These are phyloP conservation scores for Metopia argyrocephala DNA, from an alignment of 2,888 invertebrate genomes.

Conservation along the genomic window DNA sequence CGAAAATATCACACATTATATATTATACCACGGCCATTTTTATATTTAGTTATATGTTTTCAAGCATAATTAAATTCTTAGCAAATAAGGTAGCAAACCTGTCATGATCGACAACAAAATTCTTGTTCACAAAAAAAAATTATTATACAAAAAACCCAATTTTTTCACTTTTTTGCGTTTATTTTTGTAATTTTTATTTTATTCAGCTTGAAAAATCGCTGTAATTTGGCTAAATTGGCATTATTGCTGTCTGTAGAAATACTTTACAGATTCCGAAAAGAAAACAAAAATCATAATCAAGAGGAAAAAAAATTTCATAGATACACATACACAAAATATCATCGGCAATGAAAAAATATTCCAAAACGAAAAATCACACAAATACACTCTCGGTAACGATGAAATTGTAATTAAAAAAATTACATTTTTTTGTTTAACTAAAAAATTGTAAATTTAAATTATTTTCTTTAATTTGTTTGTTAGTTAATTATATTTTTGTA, in stretches of 20 bases:
- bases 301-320: constrained; percentile 63
- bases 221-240: not conserved
- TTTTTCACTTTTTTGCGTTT: too few relatives aligned
- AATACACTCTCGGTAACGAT: constrained; percentile 25
- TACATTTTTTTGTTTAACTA: constrained; percentile 1
- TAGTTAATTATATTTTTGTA: constrained; percentile 17
- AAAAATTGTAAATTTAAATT: constrained; percentile 9
- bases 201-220: not conserved
- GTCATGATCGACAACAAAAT: too few relatives aligned
- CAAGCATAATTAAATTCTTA: too few relatives aligned
- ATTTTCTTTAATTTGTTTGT: constrained; percentile 1
- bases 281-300: constrained; percentile 51
- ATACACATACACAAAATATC: constrained; percentile 67
- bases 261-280: constrained; percentile 62
- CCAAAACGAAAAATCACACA: constrained; percentile 27
- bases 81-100: too few relatives aligned
- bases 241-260: constrained; percentile 53
- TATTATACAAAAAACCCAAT: too few relatives aligned
- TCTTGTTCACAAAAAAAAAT: too few relatives aligned
- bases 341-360: constrained; percentile 60
- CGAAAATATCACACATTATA: too few relatives aligned
- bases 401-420: constrained; percentile 46
- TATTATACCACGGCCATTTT: too few relatives aligned
- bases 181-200: too few relatives aligned
- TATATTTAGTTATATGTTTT: too few relatives aligned